Conservation (phyloP, 2,888 invertebrate species). For the Lasioglossum figueresi region DNA sequence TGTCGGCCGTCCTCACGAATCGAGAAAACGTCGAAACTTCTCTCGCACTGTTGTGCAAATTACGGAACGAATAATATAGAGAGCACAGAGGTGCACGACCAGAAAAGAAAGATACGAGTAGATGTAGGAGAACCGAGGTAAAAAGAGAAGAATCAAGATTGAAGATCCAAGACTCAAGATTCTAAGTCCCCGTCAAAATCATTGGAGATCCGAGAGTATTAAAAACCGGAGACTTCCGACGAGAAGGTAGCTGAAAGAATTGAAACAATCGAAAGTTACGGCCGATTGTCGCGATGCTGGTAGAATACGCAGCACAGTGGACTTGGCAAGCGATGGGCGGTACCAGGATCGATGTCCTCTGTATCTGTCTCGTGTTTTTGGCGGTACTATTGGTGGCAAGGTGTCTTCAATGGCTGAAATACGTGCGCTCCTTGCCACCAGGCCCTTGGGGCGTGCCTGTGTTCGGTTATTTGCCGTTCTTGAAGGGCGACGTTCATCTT, state of each 20-base stretch:
- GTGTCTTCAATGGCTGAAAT: constrained; percentile 80
- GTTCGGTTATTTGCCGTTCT: constrained; percentile 92
- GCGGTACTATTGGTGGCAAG: constrained; percentile 84
- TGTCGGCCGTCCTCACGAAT: constrained; percentile 56
- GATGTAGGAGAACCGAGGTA: neutral
- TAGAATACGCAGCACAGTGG: constrained; percentile 75
- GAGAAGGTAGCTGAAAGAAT: neutral
- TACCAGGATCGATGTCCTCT: constrained; percentile 70
- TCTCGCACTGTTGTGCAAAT: neutral
- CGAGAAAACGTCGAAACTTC: constrained; percentile 44
- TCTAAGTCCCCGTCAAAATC: neutral
- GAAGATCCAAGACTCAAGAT: neutral
- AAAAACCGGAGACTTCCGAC: neutral
- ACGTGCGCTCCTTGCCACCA: constrained; percentile 88
- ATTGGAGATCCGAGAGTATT: no score
- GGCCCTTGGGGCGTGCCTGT: constrained; percentile 95
- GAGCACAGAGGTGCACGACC: neutral
- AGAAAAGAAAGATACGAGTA: neutral
- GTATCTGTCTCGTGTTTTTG: constrained; percentile 84
- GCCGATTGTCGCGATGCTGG: constrained; percentile 73
- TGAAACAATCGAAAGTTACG: neutral
- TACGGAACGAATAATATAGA: neutral
- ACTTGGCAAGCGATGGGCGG: constrained; percentile 72
- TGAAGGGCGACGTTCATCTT: constrained; percentile 90
- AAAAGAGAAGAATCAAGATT: neutral